Evolutionary conservation across 1,140 invertebrate genomes (phyloP), one percentile per base, ranked within the genome.

Genomic region (Ptiloglossa arizonensis): DNA sequence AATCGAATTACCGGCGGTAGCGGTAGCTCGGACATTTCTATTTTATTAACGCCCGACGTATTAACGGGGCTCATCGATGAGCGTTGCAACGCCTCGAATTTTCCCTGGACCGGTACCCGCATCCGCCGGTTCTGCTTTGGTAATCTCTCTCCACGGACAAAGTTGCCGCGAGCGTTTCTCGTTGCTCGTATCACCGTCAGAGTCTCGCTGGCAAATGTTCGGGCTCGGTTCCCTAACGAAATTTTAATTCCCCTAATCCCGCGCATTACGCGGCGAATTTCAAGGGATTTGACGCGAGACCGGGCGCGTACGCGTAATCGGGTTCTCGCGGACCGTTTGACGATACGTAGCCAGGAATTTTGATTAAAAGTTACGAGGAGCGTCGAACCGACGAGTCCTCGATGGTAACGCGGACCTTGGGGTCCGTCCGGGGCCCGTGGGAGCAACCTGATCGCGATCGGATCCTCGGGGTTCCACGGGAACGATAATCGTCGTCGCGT

Each of bases 1-100:
- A 68, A 68, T 35, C 57, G 32, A 78, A 64, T 54, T 46, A 68
- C 35, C 48, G 27, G 27, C 52, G 2, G 38, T n/a, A n/a, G n/a
- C n/a, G n/a, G 46, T 48, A 29, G n/a, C 54, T 48, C 15, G 48
- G 17, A 48, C 52, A 32, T 48, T 41, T 38, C 54, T 76, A 76
- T 69, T 76, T 76, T 69, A 76, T 76, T 69, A 76, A 69, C 66
- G 66, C 38, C n/a, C 29, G 5, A 46, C 54, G 73, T 59, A 76
- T 59, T 48, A 76, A 69, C 46, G 29, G 17, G 41, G 64, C 52
- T 59, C 38, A 76, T 76, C 66, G 73, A 59, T 75, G 64, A n/a
- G n/a, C n/a, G n/a, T 24, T 19, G 2, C n/a, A 52, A 68, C 38
- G 38, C 50, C 11, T n/a, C 41, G 54, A 69, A 69, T 69, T 76